A percentile compares a stretch with the other conserved stretches of the same genome.
These are phyloP conservation scores for Vespertilio murinus DNA, from an alignment of 2,797 vertebrate genomes.

Conservation along the genomic window DNA sequence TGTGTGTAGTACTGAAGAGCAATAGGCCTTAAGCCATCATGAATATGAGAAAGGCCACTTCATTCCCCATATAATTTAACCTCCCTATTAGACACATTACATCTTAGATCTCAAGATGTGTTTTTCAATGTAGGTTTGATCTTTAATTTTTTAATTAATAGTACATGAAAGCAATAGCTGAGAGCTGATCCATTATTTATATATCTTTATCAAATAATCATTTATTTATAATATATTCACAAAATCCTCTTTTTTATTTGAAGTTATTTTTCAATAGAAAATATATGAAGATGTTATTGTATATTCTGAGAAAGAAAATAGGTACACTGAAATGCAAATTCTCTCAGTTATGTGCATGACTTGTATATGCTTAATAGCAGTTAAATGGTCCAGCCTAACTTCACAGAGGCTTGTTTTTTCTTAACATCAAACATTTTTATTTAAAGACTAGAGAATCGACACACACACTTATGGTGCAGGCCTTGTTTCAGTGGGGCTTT, in stretches of 20 bases:
- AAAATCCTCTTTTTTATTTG: conserved; percentile 78
- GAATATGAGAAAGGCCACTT: conserved; percentile 11
- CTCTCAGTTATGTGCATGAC: background rate
- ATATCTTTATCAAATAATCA: conserved; percentile 79
- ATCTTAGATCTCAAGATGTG: conserved; percentile 73
- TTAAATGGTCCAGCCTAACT: conserved; percentile 14
- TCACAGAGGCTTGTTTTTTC: background rate
- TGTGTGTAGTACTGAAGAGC: background rate
- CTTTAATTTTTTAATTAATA: conserved; percentile 85
- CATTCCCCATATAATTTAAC: conserved; percentile 53
- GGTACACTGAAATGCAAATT: conserved; percentile 43
- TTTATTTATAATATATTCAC: conserved; percentile 82
- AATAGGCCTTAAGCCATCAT: background rate
- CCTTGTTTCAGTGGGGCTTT: too few species aligned
- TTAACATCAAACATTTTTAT: conserved; percentile 39
- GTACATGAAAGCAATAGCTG: conserved; percentile 81
- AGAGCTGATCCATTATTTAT: conserved; percentile 84
- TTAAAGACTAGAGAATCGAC: background rate
- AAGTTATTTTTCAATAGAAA: conserved; percentile 72
- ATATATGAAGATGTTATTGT: conserved; percentile 63
- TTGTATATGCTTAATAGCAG: background rate
- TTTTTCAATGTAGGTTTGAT: conserved; percentile 78
- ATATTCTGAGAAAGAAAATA: conserved; percentile 61
- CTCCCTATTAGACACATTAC: conserved; percentile 40
- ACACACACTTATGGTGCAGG: too few species aligned